Evolutionary conservation across 2,113 vertebrate species (phyloP), one percentile per base, ranked within the genome.

Genomic region (Zosterops hypoxanthus): DNA sequence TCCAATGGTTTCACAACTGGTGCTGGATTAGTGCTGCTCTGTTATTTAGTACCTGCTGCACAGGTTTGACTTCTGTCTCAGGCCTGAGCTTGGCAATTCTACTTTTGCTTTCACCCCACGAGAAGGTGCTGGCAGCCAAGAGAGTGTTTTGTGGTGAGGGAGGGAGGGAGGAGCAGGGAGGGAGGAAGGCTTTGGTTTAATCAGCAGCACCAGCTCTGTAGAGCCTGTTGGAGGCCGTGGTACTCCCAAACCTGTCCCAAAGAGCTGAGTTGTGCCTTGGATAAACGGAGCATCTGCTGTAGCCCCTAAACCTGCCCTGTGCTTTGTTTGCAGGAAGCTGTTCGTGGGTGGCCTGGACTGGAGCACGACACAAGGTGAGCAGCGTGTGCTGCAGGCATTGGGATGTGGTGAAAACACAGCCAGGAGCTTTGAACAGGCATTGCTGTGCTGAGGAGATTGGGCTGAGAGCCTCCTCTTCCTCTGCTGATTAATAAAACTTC

Each of bases 331-430:
- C 98, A 99, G 99, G 87, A 99, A 99, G 98, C 99, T 99, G 78
- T 99, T 99, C 96, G 99, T 99, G 97, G 99, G 99, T 91, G 99
- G 99, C 93, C 98, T 99, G 91, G 99, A 99, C 98, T 99, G 99
- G 99, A 99, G 99, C 90, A 99, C 99, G 12, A 99, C 99, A 28
- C 99, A 99, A 99, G 99, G 88, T 90, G 88, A 83, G 88, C 34
- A 19, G 4, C 1, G 5, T 11, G 53, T 47, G 63, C 79, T 82
- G 70, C 63, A 52, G 53, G 82, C 4, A 0, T 8, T 23, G 59
- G 82, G 28, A 19, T 23, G 2, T 0, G 6, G 61, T 41, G 61
- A 22, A n/a, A 75, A 31, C n/a, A 16, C 78, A 53, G 17, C 65
- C 33, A 9, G 42, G 69, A 53, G 61, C 78, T 52, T 17, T 18